Conservation (phyloP, 2,888 invertebrate genomes). For the Nemoura dubitans region DNA sequence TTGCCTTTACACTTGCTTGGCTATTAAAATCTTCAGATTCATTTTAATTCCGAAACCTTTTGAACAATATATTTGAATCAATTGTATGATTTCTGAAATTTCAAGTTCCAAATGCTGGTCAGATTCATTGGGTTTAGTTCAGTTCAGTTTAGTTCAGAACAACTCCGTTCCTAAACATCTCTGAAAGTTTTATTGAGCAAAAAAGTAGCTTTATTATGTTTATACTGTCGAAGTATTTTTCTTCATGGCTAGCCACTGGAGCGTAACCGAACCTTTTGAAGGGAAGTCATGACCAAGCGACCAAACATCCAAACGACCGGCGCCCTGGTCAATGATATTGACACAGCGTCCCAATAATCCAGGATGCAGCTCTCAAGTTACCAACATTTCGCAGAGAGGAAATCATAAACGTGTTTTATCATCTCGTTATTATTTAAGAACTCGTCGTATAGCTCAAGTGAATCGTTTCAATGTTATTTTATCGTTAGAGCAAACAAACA, state of each 20-base stretch:
- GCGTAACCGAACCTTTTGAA: background rate
- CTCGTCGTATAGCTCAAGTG: background rate
- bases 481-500: background rate
- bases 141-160: too few species aligned
- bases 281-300: background rate
- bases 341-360: background rate
- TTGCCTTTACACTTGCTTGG: too few species aligned
- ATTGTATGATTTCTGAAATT: too few species aligned
- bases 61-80: too few species aligned
- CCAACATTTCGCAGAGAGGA: background rate
- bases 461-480: constrained; percentile 7
- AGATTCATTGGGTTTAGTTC: too few species aligned
- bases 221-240: background rate
- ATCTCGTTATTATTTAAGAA: constrained; percentile 12
- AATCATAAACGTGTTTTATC: constrained; percentile 3
- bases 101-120: too few species aligned
- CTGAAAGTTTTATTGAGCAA: too few species aligned
- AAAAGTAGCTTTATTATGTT: background rate
- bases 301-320: background rate
- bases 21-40: too few species aligned
- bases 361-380: background rate
- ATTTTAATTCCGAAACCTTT: too few species aligned
- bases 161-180: too few species aligned
- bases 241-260: background rate
- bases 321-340: background rate